Percentiles rank a stretch among this genome's conserved stretches.
Conservation (phyloP, 2,888 invertebrate genomes). For the Periphyllus acericola region DNA sequence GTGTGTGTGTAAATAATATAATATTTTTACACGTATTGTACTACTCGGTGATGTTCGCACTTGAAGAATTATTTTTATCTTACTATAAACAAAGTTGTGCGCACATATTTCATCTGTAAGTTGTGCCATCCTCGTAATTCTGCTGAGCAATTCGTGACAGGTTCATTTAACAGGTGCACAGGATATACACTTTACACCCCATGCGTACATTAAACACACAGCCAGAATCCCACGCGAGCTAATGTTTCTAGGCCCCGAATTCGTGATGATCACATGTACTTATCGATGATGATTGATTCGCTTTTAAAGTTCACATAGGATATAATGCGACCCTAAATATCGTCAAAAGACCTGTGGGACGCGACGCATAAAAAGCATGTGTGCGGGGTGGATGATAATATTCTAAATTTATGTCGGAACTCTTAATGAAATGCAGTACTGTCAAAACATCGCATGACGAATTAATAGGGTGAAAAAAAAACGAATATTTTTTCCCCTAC, state of each 20-base stretch:
- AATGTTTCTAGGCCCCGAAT: conserved; percentile 18
- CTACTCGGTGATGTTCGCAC: background rate
- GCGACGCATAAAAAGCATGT: conserved; percentile 11
- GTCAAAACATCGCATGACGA: conserved; percentile 18
- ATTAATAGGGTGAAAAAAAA: conserved; percentile 5
- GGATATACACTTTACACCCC: conserved; percentile 35
- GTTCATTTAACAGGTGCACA: conserved; percentile 58
- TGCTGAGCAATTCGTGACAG: conserved; percentile 48
- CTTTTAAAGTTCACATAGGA: conserved; percentile 38
- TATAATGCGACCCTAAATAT: conserved; percentile 1
- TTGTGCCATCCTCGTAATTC: conserved; percentile 27
- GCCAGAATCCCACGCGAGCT: conserved; percentile 43
- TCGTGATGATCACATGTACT: conserved; percentile 1
- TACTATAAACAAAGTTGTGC: background rate
- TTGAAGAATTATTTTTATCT: conserved; percentile 9
- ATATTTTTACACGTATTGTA: background rate
- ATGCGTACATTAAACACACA: background rate
- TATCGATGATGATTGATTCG: conserved; percentile 57
- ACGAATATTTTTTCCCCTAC: background rate
- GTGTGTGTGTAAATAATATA: no score
- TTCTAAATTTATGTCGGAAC: background rate
- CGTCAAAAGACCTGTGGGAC: conserved; percentile 16
- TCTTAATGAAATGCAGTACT: conserved; percentile 32
- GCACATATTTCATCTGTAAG: conserved; percentile 35
- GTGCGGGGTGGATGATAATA: conserved; percentile 1